Conservation (phyloP, 2,888 invertebrate species). For the Drosophila vallismaia region DNA sequence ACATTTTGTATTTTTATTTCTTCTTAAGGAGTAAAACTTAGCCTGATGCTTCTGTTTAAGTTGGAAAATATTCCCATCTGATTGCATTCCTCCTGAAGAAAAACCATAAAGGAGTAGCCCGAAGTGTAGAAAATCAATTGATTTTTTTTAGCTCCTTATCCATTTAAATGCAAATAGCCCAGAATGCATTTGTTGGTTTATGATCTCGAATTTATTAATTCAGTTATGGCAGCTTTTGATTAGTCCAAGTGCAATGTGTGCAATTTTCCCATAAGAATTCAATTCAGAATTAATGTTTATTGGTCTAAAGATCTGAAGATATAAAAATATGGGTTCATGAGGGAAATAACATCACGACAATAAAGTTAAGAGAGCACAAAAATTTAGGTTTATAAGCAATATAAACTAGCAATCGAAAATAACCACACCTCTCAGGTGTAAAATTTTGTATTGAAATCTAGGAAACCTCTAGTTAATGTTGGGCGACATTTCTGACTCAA, state of each 20-base stretch:
- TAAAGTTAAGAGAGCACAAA: constrained; percentile 23
- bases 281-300: constrained; percentile 38
- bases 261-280: neutral
- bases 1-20: too few species aligned
- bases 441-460: constrained; percentile 3
- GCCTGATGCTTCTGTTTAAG: neutral
- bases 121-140: neutral
- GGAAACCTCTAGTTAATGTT: constrained; percentile 11
- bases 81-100: neutral
- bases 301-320: constrained; percentile 47
- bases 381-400: neutral
- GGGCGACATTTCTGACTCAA: constrained; percentile 25
- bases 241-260: constrained; percentile 15
- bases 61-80: neutral
- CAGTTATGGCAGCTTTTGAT: constrained; percentile 23
- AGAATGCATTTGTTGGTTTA: constrained; percentile 27
- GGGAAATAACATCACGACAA: constrained; percentile 9
- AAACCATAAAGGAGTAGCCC: neutral
- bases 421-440: constrained; percentile 4
- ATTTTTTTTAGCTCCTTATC: neutral
- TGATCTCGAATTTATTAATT: constrained; percentile 5
- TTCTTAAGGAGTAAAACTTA: too few species aligned
- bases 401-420: neutral
- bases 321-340: constrained; percentile 57
- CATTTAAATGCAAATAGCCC: constrained; percentile 23